Percentiles rank a stretch among this genome's conserved stretches.
Conservation (phyloP, 2,888 invertebrate species). For the Atherix ibis region DNA sequence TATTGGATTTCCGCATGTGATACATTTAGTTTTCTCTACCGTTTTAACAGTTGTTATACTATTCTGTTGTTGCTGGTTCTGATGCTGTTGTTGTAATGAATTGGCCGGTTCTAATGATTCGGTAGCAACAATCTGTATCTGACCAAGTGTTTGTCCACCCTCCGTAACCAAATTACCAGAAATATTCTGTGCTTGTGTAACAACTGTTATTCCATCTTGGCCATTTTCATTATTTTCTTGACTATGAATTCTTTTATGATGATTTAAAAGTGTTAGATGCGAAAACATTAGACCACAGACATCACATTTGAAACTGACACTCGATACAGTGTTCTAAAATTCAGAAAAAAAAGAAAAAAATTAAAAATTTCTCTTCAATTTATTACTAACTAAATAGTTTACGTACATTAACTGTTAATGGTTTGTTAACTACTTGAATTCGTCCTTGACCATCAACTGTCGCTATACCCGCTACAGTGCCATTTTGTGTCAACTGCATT, state of each 20-base stretch:
- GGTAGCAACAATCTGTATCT: conserved; percentile 43
- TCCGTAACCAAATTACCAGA: conserved; percentile 31
- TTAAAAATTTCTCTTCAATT: not conserved
- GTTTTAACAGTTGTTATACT: conserved; percentile 34
- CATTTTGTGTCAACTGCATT: conserved; percentile 61
- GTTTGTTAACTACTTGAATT: conserved; percentile 32
- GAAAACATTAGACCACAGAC: conserved; percentile 76
- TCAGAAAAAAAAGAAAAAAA: conserved; percentile 12
- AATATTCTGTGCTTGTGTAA: conserved; percentile 32
- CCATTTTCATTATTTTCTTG: conserved; percentile 38
- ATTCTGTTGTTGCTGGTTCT: conserved; percentile 15
- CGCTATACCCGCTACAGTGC: conserved; percentile 31
- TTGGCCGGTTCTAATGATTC: conserved; percentile 29
- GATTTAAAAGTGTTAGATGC: conserved; percentile 64
- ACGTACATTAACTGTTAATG: conserved; percentile 19
- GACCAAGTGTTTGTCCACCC: conserved; percentile 32
- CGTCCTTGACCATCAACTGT: conserved; percentile 32
- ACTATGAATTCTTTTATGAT: conserved; percentile 69
- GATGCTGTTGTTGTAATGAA: conserved; percentile 8
- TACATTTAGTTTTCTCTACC: conserved; percentile 40
- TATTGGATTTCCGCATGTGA: conserved; percentile 41
- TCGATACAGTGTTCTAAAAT: conserved; percentile 54
- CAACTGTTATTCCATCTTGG: conserved; percentile 38
- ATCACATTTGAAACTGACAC: conserved; percentile 77
- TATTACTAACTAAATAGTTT: not conserved